Conservation (phyloP, 2,797 vertebrate genomes). For the Chelmon rostratus region DNA sequence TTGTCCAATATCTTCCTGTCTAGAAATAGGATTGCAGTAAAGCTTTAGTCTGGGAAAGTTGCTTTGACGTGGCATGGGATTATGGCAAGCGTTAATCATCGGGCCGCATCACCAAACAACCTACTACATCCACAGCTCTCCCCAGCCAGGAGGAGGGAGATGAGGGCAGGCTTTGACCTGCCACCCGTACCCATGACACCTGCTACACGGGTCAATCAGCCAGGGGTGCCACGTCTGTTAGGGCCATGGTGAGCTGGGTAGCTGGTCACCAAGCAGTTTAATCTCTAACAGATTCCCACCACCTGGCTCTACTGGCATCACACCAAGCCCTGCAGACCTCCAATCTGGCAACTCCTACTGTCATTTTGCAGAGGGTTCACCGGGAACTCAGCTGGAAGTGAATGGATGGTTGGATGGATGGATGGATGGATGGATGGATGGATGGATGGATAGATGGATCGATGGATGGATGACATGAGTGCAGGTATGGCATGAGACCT, state of each 20-base stretch:
- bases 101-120: not conserved
- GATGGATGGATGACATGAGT: not conserved
- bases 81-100: slow-evolving; percentile 18
- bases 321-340: slow-evolving; percentile 64
- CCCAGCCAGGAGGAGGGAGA: slow-evolving; percentile 21
- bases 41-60: slow-evolving; percentile 4
- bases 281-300: slow-evolving; percentile 82
- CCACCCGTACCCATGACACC: slow-evolving; percentile 52
- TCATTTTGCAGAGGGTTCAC: slow-evolving; percentile 54
- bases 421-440: slow-evolving; percentile 33
- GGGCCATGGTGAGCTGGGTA: slow-evolving; percentile 61
- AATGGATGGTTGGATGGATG: slow-evolving; percentile 16
- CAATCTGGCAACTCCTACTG: slow-evolving; percentile 70
- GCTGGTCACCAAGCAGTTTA: slow-evolving; percentile 77
- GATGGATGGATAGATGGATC: slow-evolving; percentile 13
- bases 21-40: slow-evolving; percentile 10
- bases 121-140: slow-evolving; percentile 19
- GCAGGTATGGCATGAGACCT: not conserved
- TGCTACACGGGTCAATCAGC: slow-evolving; percentile 64
- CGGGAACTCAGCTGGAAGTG: slow-evolving; percentile 45
- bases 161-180: slow-evolving; percentile 56
- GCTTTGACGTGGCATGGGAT: slow-evolving; percentile 10
- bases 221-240: slow-evolving; percentile 66
- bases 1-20: slow-evolving; percentile 1
- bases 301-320: slow-evolving; percentile 77